Evolutionary conservation across 2,888 invertebrate species (phyloP), one percentile per base, ranked within the genome.

Genomic region (Harpagoxenus sublaevis): DNA sequence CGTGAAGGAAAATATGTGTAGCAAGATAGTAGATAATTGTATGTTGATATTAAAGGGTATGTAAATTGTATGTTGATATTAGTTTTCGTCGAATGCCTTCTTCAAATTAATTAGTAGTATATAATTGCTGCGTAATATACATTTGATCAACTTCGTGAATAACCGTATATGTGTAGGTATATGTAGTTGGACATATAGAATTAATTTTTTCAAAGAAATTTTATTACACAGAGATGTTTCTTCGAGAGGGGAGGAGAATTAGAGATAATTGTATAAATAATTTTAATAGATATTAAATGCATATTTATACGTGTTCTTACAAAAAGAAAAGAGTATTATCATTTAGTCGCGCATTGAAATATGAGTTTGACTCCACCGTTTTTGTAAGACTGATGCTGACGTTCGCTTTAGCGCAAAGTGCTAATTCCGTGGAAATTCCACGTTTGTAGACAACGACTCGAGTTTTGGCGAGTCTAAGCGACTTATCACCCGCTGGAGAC

Each of bases 401-500:
- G 15, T 57, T 5, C 57, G 78, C 23, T 57, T 78, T 48, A 45
- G 55, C 45, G 18, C 31, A 55, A 57, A 83, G 4, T 83, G 66
- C 57, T 48, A 78, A 60, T 71, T 65, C 57, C 65, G 48, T 81
- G 79, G 55, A 81, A 84, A 81, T 71, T 62, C 81, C 51, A 75
- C 57, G 57, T 65, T 63, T 65, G 55, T 81, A 71, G 84, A 63
- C 73, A 79, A 57, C 71, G 57, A 71, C 81, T 87, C 87, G 77
- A 73, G 77, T 89, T 89, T 86, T 88, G 71, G 68, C 70, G 75
- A 86, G 77, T 23, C 70, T 55, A 74, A 79, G 75, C 86, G 88
- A 62, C 62, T 89, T 71, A 23, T 57, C 70, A 78, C 31, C 31
- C 60, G 53, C 73, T 35, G 31, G 42, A 77, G 82, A 68, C 84